Base-by-base conservation (phyloP, 2,113 vertebrate genomes). In the Gymnarchus niloticus region DNA sequence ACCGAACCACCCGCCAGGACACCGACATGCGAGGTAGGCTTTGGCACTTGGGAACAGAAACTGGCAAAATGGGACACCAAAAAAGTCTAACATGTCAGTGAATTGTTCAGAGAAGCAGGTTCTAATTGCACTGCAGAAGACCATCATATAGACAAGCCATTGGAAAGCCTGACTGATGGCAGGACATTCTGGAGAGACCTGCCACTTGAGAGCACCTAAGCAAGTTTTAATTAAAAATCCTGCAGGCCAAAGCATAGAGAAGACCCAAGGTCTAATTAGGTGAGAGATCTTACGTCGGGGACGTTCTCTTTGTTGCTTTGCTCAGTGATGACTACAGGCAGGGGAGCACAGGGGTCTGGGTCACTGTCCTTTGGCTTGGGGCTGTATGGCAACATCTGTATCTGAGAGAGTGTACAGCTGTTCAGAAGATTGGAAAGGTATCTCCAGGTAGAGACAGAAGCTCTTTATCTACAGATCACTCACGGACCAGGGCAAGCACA, bases 281-380 rank as follows among this genome's bases (percentile, higher is more conserved):
- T 19, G 25, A 65, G 3, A 33, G 33, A 65, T 12, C 84, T 84
- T 19, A 94, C 94, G 90, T 94, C 84, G 65, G 96, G 94, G 77
- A 97, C 90, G 23, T 99, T 99, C 88, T 99, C 98, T 89, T 99
- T 99, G 88, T 98, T 95, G 33, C 94, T 85, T 0, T 92, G 28
- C 83, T 77, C 80, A 2, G 61, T 25, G 0, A 83, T 41, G 2
- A 57, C 37, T 0, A 81, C 37, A 8, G 25, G 44, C 0, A 84
- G 84, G 28, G 88, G n/a, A 0, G 51, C 87, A 3, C 92, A 87
- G 0, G 93, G 90, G 37, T 96, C 95, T 0, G 89, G 89, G 56
- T 95, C 92, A 87, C 90, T 96, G 84, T 94, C 94, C 88, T 96
- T 98, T 85, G 97, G 90, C 10, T 94, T 93, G 0, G 97, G 97